These are phyloP conservation scores for Poeciliopsis paucimaculata DNA, from an alignment of 2,797 vertebrate genomes.

Conservation along the genomic window DNA sequence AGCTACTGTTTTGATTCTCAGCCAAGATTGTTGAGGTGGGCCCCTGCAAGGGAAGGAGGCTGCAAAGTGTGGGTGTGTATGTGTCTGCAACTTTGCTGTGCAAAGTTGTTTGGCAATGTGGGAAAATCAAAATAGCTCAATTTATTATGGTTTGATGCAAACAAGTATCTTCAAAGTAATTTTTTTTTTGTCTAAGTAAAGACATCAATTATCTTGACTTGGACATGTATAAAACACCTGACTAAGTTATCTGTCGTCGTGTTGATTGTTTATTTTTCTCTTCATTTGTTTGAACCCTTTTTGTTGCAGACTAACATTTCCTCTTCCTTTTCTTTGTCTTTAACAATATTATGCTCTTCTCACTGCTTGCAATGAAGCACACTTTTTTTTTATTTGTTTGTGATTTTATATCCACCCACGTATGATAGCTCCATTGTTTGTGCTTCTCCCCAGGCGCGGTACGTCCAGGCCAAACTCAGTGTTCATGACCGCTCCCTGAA, in stretches of 20 bases:
- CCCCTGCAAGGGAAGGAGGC: background rate
- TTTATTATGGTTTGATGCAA: background rate
- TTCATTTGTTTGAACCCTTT: background rate
- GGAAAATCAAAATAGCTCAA: background rate
- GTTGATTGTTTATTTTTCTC: background rate
- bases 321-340: background rate
- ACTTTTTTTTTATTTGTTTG: constrained; percentile 2
- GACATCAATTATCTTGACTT: background rate
- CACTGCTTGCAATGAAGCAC: constrained; percentile 10
- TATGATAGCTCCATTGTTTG: background rate
- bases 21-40: background rate
- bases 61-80: background rate
- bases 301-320: constrained; percentile 11
- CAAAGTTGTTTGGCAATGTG: background rate
- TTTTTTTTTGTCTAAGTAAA: background rate
- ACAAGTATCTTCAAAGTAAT: background rate
- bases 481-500: constrained; percentile 97
- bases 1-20: background rate
- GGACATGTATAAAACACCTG: background rate
- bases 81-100: background rate
- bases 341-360: background rate
- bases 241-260: background rate
- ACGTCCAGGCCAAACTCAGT: constrained; percentile 94
- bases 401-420: constrained; percentile 6
- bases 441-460: constrained; percentile 84